phyloP scores from a whole-genome alignment of 2,113 vertebrate species.

The Alosa alosa region DNA sequence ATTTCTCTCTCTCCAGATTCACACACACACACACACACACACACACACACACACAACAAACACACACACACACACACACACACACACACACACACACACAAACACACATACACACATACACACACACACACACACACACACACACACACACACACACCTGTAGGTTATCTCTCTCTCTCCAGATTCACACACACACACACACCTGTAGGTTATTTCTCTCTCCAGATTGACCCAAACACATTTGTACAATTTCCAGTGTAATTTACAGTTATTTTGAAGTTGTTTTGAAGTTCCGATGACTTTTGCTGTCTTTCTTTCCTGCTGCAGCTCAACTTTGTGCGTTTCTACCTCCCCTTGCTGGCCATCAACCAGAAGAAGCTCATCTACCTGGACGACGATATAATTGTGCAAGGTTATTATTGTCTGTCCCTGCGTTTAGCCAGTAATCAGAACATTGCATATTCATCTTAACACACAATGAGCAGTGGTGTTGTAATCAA shows the following conservation, averaged over 20 bases:
- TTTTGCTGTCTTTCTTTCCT: slow-evolving; percentile 33
- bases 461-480: not conserved
- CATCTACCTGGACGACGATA: slow-evolving; percentile 93
- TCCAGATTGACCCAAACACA: not conserved
- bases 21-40: no score
- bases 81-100: not conserved
- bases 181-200: not conserved
- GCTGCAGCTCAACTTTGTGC: slow-evolving; percentile 91
- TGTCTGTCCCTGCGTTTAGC: not conserved
- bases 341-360: slow-evolving; percentile 91
- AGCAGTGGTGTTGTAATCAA: no score
- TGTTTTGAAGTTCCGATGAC: no score
- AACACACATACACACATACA: no score
- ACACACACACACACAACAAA: not conserved
- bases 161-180: no score
- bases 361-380: slow-evolving; percentile 83
- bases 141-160: not conserved
- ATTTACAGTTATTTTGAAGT: no score
- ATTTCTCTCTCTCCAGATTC: no score
- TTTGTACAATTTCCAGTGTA: no score
- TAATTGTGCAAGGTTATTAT: slow-evolving; percentile 90
- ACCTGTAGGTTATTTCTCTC: not conserved
- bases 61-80: not conserved
- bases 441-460: not conserved
- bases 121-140: no score